Percentiles rank a stretch among this genome's conserved stretches.
These are phyloP conservation scores for Garrulus glandarius DNA, from an alignment of 2,797 vertebrate genomes.

Conservation along the genomic window DNA sequence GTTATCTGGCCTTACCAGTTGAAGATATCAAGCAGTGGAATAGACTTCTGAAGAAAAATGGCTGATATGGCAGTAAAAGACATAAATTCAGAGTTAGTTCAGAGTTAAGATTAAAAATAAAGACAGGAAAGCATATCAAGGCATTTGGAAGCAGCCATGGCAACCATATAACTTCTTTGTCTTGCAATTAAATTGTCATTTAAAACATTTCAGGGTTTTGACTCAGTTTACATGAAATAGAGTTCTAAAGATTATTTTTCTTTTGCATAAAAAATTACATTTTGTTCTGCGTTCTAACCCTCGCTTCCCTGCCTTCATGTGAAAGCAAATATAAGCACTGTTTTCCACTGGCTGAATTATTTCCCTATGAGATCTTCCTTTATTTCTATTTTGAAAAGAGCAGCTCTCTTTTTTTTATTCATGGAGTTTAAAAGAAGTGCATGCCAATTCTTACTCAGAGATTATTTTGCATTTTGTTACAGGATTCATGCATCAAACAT, in stretches of 20 bases:
- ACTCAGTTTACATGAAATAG: background rate
- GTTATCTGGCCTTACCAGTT: background rate
- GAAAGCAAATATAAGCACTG: background rate
- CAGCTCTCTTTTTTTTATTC: background rate
- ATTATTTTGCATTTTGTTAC: background rate
- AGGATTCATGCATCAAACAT: background rate
- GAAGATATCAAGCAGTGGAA: background rate
- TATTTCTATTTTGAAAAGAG: background rate
- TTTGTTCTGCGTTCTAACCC: background rate
- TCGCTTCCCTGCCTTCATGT: background rate
- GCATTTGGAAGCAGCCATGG: constrained; percentile 13
- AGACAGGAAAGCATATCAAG: background rate
- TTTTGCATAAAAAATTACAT: background rate
- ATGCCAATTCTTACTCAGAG: background rate
- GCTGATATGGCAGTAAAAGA: background rate
- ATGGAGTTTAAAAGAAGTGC: background rate
- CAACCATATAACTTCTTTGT: background rate
- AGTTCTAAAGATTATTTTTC: background rate
- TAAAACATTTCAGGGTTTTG: background rate
- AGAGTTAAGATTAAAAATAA: background rate
- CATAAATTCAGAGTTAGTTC: background rate
- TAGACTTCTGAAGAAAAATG: background rate
- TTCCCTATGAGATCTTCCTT: background rate
- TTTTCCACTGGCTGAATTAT: background rate
- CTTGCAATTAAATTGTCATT: background rate